phyloP scores from a whole-genome alignment of 64 coral and sea anemone genomes.

The Montipora foliosa region DNA sequence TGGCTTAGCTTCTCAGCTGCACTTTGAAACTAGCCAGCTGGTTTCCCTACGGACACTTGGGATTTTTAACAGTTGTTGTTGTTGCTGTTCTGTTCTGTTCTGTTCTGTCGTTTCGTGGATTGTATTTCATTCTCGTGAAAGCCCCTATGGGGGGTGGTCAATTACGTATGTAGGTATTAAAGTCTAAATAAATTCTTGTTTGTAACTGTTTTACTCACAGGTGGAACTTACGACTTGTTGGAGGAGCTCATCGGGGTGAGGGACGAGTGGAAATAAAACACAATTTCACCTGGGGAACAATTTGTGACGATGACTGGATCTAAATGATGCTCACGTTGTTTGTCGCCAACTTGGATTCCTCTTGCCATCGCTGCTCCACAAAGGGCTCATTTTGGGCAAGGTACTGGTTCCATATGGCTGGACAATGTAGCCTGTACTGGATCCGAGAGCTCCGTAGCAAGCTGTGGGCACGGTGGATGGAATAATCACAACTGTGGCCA shows the following conservation, averaged over 20 bases:
- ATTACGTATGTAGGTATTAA: too few relatives aligned
- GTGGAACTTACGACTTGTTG: not conserved
- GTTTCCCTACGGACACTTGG: too few relatives aligned
- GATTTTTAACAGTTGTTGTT: too few relatives aligned
- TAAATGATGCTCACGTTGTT: conserved; percentile 33
- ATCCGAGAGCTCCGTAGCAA: not conserved
- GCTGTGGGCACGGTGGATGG: conserved; percentile 8
- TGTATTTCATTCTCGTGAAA: too few relatives aligned
- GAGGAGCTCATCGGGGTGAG: not conserved
- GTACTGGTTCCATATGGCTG: conserved; percentile 7
- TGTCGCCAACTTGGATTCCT: conserved; percentile 53
- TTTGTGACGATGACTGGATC: conserved; percentile 30
- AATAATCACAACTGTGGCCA: not conserved
- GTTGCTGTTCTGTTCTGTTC: too few relatives aligned
- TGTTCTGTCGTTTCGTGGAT: too few relatives aligned
- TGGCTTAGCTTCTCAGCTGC: too few relatives aligned
- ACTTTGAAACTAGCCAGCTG: too few relatives aligned
- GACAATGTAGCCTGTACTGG: conserved; percentile 16
- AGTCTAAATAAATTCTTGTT: too few relatives aligned
- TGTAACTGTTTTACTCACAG: too few relatives aligned
- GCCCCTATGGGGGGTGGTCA: too few relatives aligned
- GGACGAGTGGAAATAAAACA: conserved; percentile 30
- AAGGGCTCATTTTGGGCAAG: not conserved
- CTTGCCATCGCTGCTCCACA: not conserved
- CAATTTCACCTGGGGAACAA: conserved; percentile 23